Percentiles rank a stretch among this genome's conserved stretches.
phyloP scores from a whole-genome alignment of 2,797 vertebrate species.

The Champsocephalus gunnari region DNA sequence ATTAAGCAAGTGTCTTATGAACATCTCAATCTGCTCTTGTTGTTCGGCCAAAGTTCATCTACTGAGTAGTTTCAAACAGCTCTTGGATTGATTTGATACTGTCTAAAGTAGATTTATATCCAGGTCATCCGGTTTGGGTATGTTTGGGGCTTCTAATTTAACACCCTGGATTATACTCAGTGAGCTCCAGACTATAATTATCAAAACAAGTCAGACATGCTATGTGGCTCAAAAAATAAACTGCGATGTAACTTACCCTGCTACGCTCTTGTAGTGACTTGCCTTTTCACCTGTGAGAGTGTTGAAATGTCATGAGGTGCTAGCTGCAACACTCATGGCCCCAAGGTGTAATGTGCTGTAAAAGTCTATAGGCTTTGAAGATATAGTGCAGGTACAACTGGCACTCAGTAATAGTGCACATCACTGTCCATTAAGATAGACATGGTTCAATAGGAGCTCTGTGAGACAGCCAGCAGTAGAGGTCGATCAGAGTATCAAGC shows the following conservation, averaged over 20 bases:
- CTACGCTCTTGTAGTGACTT: constrained; percentile 10
- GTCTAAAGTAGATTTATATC: constrained; percentile 39
- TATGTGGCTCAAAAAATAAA: constrained; percentile 44
- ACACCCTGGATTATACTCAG: constrained; percentile 36
- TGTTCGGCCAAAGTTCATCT: constrained; percentile 39
- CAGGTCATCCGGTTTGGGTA: constrained; percentile 26
- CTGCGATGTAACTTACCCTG: constrained; percentile 25
- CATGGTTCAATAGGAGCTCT: constrained; percentile 65
- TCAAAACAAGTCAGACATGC: constrained; percentile 42
- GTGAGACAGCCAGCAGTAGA: constrained; percentile 62
- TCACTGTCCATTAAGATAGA: constrained; percentile 73
- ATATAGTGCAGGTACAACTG: constrained; percentile 49
- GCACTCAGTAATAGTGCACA: constrained; percentile 67
- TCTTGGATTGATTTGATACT: constrained; percentile 52
- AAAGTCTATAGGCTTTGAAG: constrained; percentile 51
- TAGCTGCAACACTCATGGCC: constrained; percentile 38
- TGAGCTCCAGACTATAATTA: constrained; percentile 46
- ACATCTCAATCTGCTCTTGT: constrained; percentile 51
- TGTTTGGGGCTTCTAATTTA: constrained; percentile 28
- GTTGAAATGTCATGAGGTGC: constrained; percentile 48
- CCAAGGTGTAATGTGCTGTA: constrained; percentile 54
- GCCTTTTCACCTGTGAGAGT: constrained; percentile 32
- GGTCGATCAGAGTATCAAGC: constrained; percentile 72
- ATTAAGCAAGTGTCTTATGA: constrained; percentile 47
- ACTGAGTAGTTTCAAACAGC: constrained; percentile 35